Base-by-base conservation (phyloP, 1,140 invertebrate species). In the Papilio helenus region DNA sequence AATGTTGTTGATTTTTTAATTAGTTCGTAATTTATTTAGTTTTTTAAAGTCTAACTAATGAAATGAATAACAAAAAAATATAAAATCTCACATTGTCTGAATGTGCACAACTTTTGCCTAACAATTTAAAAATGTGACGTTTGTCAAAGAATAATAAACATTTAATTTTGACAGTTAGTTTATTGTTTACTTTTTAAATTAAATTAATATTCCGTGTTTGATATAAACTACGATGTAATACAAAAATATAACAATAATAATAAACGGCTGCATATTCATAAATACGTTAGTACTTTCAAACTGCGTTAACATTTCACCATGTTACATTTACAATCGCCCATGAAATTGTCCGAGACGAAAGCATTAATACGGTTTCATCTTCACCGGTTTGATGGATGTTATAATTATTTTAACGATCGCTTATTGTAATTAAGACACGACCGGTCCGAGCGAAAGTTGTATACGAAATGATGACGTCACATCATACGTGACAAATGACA, bases 331-430 rank as follows among this genome's bases (percentile, higher is more conserved):
- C 51, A 55, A 55, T 55, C 51, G 51, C 18, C 46, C 51, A 55
- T 55, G 51, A 55, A 68, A 61, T 26, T 34, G 61, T 68, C 26
- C 12, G 26, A 68, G 1, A 26, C 58, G 58, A 68, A 68, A 68
- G 26, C 61, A 68, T 68, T 68, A 18, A 34, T 29, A 34, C 61
- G 61, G 26, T 68, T 29, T 34, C 23, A 68, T 68, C 23, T 29
- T 26, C 4, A 14, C 16, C 26, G 26, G 14, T 68, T 29, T 68
- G 20, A 61, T 61, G 58, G 26, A 68, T 68, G 61, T 29, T 68
- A 68, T 68, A 68, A 68, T 68, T 29, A 29, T 65, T 65, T 65
- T 68, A 68, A 68, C 61, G 61, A 68, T 68, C 61, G 1, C 26
- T 61, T 61, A 29, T 68, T 68, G 3, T 68, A 68, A 68, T 68